Evolutionary conservation across 2,113 vertebrate genomes (phyloP).

Genomic region (Pungitius pungitius): DNA sequence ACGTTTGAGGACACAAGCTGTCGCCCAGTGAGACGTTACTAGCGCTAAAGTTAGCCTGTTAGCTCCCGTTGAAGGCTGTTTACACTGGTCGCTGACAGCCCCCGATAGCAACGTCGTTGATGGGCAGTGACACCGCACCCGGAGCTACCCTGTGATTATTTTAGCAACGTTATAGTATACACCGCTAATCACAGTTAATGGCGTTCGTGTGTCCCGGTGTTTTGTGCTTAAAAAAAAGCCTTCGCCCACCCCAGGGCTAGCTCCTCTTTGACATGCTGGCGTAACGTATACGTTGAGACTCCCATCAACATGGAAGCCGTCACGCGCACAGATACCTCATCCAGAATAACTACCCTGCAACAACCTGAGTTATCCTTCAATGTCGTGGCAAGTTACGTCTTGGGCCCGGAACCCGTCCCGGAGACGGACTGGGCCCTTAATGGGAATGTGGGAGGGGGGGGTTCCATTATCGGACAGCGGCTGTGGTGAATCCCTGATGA

Average conservation of each 20-base stretch:
- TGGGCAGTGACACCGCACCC: neutral
- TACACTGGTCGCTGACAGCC: conserved; percentile 66
- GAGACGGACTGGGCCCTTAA: conserved; percentile 45
- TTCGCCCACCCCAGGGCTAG: conserved; percentile 12
- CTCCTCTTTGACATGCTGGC: neutral
- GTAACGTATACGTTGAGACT: neutral
- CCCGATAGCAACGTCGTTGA: conserved; percentile 30
- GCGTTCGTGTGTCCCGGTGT: neutral
- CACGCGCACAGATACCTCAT: neutral
- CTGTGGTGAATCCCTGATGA: neutral
- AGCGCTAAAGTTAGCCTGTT: conserved; percentile 20
- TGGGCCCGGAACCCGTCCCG: neutral
- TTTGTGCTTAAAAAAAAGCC: conserved; percentile 18
- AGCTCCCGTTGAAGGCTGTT: conserved; percentile 39
- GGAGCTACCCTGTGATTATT: neutral
- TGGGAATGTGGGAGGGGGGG: conserved; percentile 4
- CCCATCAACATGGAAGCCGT: neutral
- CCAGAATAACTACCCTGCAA: neutral
- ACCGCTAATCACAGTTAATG: neutral
- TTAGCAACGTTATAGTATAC: neutral
- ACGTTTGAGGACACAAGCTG: neutral
- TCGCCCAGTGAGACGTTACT: neutral
- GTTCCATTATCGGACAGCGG: conserved; percentile 8
- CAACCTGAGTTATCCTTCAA: neutral
- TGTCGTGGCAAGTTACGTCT: neutral